Base-by-base conservation (phyloP, 2,797 vertebrate genomes). In the Aplochiton taeniatus region DNA sequence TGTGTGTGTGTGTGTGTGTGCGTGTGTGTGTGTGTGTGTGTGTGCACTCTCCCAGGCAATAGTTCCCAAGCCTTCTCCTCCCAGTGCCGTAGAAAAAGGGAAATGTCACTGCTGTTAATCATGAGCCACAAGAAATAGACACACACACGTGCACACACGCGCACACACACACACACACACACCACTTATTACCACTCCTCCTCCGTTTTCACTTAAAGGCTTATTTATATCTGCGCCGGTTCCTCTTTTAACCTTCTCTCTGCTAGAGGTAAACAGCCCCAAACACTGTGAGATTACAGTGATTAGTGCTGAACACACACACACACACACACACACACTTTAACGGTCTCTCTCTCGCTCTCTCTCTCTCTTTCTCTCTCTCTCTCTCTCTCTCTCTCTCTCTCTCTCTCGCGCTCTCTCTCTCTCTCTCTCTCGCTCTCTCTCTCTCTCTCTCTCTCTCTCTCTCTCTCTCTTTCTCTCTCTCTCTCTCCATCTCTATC, bases 211-310 rank as follows among this genome's bases (percentile, higher is more conserved):
- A 67, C 87, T 87, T 58, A 63, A 54, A 67, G 77, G 82, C 54
- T 83, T 92, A 92, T 92, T 91, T 91, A 90, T 89, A 89, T 89
- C 86, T 80, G 68, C 69, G 52, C 62, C 31, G 31, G 69, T 79
- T 76, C 69, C 77, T 58, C 69, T 85, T 83, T 79, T 84, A 88
- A 80, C 73, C 54, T 86, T 86, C 68, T 62, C 67, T 74, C 63
- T 79, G 82, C 79, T 81, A 85, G 87, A 90, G 88, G 84, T 82
- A 89, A 87, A 86, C 85, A 83, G 78, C 82, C 81, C 80, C 58
- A 74, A 85, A 87, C 78, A 85, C 88, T 69, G 65, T 11, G 80
- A 90, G 88, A 92, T 92, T 92, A 91, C 89, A 91, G 89, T 90
- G 88, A 91, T 93, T 91, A 91, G 82, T 83, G 82, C 73, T 69